Evolutionary conservation across 2,113 vertebrate genomes (phyloP).

Genomic region (Chelonoidis abingdonii): DNA sequence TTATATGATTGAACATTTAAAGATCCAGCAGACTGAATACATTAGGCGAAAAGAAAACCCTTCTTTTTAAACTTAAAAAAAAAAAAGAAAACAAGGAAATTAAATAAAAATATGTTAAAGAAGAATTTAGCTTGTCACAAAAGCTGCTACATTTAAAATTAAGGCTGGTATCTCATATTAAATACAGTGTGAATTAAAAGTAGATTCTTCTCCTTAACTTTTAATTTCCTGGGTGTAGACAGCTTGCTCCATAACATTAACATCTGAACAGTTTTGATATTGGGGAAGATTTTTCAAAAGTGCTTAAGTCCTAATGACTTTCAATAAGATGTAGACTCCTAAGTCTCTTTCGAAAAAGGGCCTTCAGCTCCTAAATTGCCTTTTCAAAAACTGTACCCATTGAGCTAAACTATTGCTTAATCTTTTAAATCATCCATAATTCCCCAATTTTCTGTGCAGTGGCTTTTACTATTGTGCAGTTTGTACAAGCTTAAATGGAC

Average conservation of each 20-base stretch:
- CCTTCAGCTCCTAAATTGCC: neutral
- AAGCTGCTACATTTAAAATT: neutral
- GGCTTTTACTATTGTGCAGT: neutral
- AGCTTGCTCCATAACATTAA: neutral
- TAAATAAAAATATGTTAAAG: constrained; percentile 1
- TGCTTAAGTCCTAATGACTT: neutral
- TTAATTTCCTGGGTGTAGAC: neutral
- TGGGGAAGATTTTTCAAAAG: constrained; percentile 4
- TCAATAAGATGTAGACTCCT: neutral
- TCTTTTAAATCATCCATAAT: neutral
- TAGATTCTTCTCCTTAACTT: neutral
- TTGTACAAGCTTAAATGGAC: neutral
- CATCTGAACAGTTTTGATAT: neutral
- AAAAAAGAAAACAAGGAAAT: neutral
- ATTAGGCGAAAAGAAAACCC: neutral
- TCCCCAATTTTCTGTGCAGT: neutral
- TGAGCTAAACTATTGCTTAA: neutral
- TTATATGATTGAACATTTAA: neutral
- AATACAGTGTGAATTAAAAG: neutral
- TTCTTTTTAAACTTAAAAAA: neutral
- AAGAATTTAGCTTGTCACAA: neutral
- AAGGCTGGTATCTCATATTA: constrained; percentile 1
- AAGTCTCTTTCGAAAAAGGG: neutral
- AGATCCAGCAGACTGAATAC: neutral
- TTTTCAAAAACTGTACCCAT: neutral